Percentiles rank a stretch among this genome's conserved stretches.
Conservation (phyloP, 2,113 vertebrate species). For the Pedetes capensis region DNA sequence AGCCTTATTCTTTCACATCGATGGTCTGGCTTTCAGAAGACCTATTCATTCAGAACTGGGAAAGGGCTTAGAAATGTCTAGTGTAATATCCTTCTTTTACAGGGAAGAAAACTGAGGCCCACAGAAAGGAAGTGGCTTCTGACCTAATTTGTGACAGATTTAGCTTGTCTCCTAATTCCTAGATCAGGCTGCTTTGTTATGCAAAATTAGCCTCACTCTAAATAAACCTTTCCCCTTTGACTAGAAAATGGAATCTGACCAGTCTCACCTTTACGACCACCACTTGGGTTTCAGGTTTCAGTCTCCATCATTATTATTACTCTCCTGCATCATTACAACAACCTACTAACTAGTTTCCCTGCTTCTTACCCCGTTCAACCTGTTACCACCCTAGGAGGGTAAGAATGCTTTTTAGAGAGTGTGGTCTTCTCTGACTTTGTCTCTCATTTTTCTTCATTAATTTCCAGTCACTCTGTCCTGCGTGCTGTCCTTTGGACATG, state of each 20-base stretch:
- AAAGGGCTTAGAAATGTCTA: not conserved
- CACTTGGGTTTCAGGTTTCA: not conserved
- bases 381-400: not conserved
- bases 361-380: not conserved
- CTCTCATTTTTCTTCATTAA: not conserved
- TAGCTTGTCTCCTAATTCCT: not conserved
- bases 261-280: not conserved
- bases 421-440: not conserved
- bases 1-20: not conserved
- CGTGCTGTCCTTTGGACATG: not conserved
- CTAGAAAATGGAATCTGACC: not conserved
- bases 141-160: not conserved
- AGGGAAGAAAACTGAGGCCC: not conserved
- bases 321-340: not conserved
- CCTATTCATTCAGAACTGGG: not conserved
- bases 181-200: not conserved
- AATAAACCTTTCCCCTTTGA: not conserved
- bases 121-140: not conserved
- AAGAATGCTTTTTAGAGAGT: no score
- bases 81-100: not conserved
- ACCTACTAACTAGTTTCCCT: not conserved
- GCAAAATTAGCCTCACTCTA: not conserved
- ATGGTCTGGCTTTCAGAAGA: constrained; percentile 31
- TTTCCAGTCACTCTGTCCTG: not conserved
- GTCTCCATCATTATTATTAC: not conserved